Evolutionary conservation across 2,888 invertebrate genomes (phyloP).

Genomic region (Zootermopsis nevadensis): DNA sequence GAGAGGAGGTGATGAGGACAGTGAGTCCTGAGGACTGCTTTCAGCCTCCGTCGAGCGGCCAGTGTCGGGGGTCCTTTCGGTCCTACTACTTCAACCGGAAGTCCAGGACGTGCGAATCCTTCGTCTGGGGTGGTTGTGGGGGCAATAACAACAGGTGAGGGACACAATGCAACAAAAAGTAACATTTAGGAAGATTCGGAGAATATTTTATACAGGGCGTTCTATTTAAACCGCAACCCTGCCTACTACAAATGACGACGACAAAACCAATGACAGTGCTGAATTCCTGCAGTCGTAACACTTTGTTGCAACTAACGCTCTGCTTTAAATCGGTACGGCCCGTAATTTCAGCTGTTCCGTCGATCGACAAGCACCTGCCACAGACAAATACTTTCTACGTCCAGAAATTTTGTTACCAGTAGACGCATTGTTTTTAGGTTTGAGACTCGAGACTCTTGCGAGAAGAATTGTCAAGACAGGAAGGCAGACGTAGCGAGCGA

Average conservation of each 20-base stretch:
- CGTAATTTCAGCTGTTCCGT: no score
- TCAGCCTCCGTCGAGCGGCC: constrained; percentile 54
- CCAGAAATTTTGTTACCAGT: no score
- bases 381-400: no score
- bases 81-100: constrained; percentile 60
- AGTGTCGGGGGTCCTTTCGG: constrained; percentile 57
- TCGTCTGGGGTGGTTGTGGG: constrained; percentile 62
- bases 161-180: background rate
- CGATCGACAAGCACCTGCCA: no score
- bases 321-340: no score
- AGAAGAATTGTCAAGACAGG: background rate
- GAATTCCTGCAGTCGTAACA: no score
- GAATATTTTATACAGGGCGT: no score
- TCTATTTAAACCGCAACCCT: no score
- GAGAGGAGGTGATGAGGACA: background rate
- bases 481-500: background rate
- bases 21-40: constrained; percentile 53
- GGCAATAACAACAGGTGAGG: constrained; percentile 58
- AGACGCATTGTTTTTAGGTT: background rate
- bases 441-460: background rate
- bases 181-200: no score
- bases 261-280: no score
- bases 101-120: constrained; percentile 59
- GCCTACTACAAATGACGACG: no score
- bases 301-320: no score